These are phyloP conservation scores for Leptarthrus brevirostris DNA, from an alignment of 2,888 invertebrate species.

Conservation along the genomic window DNA sequence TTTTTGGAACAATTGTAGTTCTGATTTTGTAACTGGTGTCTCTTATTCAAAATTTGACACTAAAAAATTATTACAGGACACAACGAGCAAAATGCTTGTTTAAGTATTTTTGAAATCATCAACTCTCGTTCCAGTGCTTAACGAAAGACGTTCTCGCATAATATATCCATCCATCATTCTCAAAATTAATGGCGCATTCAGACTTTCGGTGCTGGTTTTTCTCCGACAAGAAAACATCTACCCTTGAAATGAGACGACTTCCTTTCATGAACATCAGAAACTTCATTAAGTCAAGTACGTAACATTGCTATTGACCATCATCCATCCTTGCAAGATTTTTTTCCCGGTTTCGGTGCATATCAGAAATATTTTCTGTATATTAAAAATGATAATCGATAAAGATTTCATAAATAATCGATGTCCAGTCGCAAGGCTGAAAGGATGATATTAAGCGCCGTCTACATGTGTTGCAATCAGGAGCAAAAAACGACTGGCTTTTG, in stretches of 20 bases:
- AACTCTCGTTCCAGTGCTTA: not conserved
- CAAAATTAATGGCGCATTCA: slow-evolving; percentile 46
- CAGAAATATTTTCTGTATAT: slow-evolving; percentile 62
- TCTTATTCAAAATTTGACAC: too few relatives aligned
- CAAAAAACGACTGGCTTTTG: slow-evolving; percentile 40
- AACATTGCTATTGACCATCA: slow-evolving; percentile 40
- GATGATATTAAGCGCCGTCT: slow-evolving; percentile 43
- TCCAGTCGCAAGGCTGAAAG: slow-evolving; percentile 21
- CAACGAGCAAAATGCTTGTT: too few relatives aligned
- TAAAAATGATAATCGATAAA: slow-evolving; percentile 68
- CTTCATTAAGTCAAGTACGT: slow-evolving; percentile 51
- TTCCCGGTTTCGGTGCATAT: slow-evolving; percentile 50
- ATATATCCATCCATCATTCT: slow-evolving; percentile 54
- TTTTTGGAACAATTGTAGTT: too few relatives aligned
- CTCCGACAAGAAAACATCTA: slow-evolving; percentile 2
- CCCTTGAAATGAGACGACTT: slow-evolving; percentile 46
- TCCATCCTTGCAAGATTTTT: slow-evolving; percentile 11
- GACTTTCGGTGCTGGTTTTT: slow-evolving; percentile 31
- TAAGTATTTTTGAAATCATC: not conserved
- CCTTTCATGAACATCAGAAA: slow-evolving; percentile 47
- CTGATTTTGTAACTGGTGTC: too few relatives aligned
- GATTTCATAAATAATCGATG: slow-evolving; percentile 55
- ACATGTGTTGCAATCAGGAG: slow-evolving; percentile 32
- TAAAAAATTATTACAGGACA: too few relatives aligned
- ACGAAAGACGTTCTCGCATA: slow-evolving; percentile 47